Evolutionary conservation across 2,113 vertebrate species (phyloP).

Genomic region (Callionymus lyra): DNA sequence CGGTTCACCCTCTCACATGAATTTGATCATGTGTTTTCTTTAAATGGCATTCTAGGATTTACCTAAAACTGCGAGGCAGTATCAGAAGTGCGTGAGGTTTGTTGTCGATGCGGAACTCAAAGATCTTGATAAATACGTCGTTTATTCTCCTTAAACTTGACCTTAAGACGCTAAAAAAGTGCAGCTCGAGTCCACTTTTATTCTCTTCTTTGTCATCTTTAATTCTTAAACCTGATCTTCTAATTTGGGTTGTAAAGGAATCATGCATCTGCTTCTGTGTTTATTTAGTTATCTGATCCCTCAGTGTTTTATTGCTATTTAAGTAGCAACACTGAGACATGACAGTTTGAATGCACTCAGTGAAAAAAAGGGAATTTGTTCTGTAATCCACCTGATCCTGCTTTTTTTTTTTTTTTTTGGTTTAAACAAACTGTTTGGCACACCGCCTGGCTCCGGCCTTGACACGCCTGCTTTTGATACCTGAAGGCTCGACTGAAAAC

Average conservation of each 20-base stretch:
- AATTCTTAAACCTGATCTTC: neutral
- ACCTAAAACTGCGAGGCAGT: constrained; percentile 5
- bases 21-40: constrained; percentile 56
- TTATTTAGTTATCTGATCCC: constrained; percentile 16
- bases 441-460: constrained; percentile 29
- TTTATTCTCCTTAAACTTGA: too few relatives aligned
- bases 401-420: too few relatives aligned
- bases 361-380: constrained; percentile 54
- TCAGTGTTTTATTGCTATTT: constrained; percentile 35
- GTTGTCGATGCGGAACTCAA: too few relatives aligned
- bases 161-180: too few relatives aligned
- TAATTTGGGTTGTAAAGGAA: neutral
- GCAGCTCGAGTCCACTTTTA: too few relatives aligned
- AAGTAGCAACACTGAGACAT: constrained; percentile 31
- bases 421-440: constrained; percentile 45
- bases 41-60: constrained; percentile 45
- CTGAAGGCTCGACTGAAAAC: constrained; percentile 42
- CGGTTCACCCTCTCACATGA: constrained; percentile 44
- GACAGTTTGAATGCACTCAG: constrained; percentile 39
- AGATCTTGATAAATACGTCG: too few relatives aligned
- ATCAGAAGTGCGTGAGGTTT: too few relatives aligned
- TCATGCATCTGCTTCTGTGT: neutral
- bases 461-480: constrained; percentile 51
- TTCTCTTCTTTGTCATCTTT: too few relatives aligned
- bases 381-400: constrained; percentile 54